Evolutionary conservation across 2,888 invertebrate genomes (phyloP).

Genomic region (Dryococelus australis): DNA sequence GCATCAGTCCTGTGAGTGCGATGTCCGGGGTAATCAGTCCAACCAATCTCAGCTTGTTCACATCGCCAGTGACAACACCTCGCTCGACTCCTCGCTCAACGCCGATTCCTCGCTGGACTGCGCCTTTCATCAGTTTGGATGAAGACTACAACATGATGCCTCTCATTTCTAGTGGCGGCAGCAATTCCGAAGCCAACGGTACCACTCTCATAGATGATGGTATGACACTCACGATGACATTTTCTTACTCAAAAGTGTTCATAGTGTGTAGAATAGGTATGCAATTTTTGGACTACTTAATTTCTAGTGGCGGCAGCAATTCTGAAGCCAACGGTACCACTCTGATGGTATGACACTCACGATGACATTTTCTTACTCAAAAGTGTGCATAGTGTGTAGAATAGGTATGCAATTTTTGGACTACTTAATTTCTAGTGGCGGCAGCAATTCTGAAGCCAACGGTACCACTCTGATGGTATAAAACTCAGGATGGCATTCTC

Average conservation of each 20-base stretch:
- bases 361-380: not conserved
- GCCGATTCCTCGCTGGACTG: slow-evolving; percentile 79
- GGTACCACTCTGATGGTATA: slow-evolving; percentile 60
- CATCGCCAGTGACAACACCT: slow-evolving; percentile 75
- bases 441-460: slow-evolving; percentile 68
- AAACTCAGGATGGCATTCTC: too few species aligned
- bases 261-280: not conserved
- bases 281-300: too few species aligned
- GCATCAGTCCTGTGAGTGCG: slow-evolving; percentile 78
- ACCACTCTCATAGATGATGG: slow-evolving; percentile 84
- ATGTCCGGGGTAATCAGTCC: slow-evolving; percentile 87
- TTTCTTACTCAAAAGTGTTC: not conserved
- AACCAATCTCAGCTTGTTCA: slow-evolving; percentile 83
- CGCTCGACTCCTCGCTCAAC: slow-evolving; percentile 71
- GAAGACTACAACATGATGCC: slow-evolving; percentile 95
- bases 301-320: slow-evolving; percentile 63
- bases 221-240: slow-evolving; percentile 54
- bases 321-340: slow-evolving; percentile 74
- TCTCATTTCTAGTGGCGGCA: slow-evolving; percentile 64
- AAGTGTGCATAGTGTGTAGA: not conserved
- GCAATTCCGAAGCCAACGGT: slow-evolving; percentile 70
- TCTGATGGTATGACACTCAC: slow-evolving; percentile 70
- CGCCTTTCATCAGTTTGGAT: slow-evolving; percentile 87
- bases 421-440: slow-evolving; percentile 57
- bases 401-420: not conserved